A percentile compares a stretch with the other conserved stretches of the same genome.
Conservation (phyloP, 1,140 invertebrate genomes). For the Calliphora vicina region DNA sequence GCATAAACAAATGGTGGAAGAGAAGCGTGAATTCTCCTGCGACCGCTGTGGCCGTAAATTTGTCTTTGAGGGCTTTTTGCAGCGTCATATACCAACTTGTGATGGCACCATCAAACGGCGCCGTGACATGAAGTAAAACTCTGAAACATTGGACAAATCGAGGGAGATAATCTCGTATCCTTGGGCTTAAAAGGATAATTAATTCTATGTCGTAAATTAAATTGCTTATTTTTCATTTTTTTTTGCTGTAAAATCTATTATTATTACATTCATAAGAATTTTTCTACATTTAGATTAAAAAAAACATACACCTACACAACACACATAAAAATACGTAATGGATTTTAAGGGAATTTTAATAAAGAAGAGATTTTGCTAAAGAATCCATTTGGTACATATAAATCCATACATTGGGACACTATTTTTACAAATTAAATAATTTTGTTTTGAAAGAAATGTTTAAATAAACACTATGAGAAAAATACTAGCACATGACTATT, state of each 20-base stretch:
- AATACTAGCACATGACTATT: too few relatives aligned
- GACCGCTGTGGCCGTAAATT: conserved; percentile 60
- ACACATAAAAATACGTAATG: background rate
- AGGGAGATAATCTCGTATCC: too few relatives aligned
- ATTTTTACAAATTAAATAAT: background rate
- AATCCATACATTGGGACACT: background rate
- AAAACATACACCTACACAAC: background rate
- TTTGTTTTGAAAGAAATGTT: background rate
- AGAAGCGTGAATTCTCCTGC: conserved; percentile 60
- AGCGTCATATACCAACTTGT: conserved; percentile 57
- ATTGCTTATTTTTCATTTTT: background rate
- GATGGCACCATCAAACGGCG: conserved; percentile 61
- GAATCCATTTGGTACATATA: background rate
- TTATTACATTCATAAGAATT: background rate
- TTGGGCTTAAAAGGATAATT: background rate
- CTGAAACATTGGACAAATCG: background rate
- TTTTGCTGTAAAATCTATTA: background rate
- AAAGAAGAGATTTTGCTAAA: background rate
- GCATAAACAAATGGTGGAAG: conserved; percentile 58
- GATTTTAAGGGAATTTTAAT: background rate
- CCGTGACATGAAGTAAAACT: conserved; percentile 54
- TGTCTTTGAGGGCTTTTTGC: conserved; percentile 60
- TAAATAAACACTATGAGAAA: too few relatives aligned
- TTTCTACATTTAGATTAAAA: background rate
- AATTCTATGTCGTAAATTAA: conserved; percentile 16